A percentile compares a stretch with the other conserved stretches of the same genome.
phyloP scores from a whole-genome alignment of 1,140 invertebrate genomes.

The Trachymyrmex septentrionalis region DNA sequence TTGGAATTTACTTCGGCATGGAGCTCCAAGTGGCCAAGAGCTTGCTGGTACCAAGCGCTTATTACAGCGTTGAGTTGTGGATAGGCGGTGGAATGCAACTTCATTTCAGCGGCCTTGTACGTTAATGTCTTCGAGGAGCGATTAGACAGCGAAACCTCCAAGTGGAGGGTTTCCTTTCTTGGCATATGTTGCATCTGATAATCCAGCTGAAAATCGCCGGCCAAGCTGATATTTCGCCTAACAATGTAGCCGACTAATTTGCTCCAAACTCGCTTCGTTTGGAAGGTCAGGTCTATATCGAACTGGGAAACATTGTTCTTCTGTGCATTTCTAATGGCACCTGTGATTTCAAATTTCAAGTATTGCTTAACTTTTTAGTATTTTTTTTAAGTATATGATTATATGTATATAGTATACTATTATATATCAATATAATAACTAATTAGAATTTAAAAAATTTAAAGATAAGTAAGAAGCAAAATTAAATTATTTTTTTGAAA shows the following conservation, averaged over 20 bases:
- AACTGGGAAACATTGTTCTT: conserved; percentile 91
- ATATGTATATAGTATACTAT: not conserved
- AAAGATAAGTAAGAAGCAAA: not conserved
- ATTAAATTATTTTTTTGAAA: not conserved
- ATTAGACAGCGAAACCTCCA: conserved; percentile 90
- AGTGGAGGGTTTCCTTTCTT: conserved; percentile 89
- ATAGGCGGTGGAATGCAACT: conserved; percentile 91
- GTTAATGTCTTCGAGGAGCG: conserved; percentile 88
- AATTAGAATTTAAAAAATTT: not conserved
- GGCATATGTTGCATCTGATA: conserved; percentile 89
- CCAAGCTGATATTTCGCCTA: conserved; percentile 86
- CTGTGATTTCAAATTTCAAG: conserved; percentile 63
- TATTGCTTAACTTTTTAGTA: not conserved
- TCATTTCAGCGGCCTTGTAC: conserved; percentile 88
- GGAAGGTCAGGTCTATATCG: conserved; percentile 90
- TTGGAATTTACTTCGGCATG: conserved; percentile 86
- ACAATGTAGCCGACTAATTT: conserved; percentile 90
- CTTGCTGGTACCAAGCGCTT: conserved; percentile 89
- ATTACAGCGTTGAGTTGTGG: conserved; percentile 91
- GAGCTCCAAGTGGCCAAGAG: conserved; percentile 87
- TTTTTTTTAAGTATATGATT: not conserved
- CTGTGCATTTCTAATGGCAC: conserved; percentile 86
- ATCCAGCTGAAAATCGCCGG: conserved; percentile 88
- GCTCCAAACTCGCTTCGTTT: conserved; percentile 90
- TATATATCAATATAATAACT: conserved; percentile 1